Percentiles rank a stretch among this genome's conserved stretches.
These are phyloP conservation scores for Coenonympha glycerion DNA, from an alignment of 2,888 invertebrate species.

Conservation along the genomic window DNA sequence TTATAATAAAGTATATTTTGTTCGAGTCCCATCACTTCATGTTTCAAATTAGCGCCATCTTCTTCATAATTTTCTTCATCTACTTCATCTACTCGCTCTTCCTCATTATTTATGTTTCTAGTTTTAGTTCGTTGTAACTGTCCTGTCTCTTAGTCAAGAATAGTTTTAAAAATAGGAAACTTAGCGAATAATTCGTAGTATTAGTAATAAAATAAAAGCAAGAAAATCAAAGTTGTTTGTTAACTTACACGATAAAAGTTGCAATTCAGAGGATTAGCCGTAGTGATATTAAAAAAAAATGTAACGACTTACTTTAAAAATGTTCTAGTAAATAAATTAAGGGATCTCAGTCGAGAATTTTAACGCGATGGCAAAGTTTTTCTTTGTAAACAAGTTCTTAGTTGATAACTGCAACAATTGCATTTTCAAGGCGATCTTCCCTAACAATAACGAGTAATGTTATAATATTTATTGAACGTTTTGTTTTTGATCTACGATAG, in stretches of 20 bases:
- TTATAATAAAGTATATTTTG: no score
- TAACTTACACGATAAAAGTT: slow-evolving; percentile 70
- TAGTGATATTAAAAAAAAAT: slow-evolving; percentile 46
- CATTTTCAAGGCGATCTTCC: slow-evolving; percentile 33
- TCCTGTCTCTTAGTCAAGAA: slow-evolving; percentile 57
- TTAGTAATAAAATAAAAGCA: slow-evolving; percentile 48
- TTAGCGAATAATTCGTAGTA: slow-evolving; percentile 59
- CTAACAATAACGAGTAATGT: slow-evolving; percentile 12
- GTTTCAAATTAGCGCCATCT: slow-evolving; percentile 31
- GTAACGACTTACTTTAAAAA: slow-evolving; percentile 59
- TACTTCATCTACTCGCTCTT: no score
- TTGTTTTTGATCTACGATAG: slow-evolving; percentile 38
- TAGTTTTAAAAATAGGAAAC: slow-evolving; percentile 56
- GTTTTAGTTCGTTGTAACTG: slow-evolving; percentile 38
- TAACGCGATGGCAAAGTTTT: slow-evolving; percentile 46
- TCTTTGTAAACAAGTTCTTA: slow-evolving; percentile 14
- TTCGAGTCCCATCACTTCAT: slow-evolving; percentile 14
- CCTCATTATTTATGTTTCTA: slow-evolving; percentile 20
- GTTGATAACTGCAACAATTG: slow-evolving; percentile 11
- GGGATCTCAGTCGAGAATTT: slow-evolving; percentile 31
- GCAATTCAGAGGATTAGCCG: slow-evolving; percentile 74
- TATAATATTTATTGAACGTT: slow-evolving; percentile 34
- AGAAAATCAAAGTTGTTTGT: slow-evolving; percentile 69
- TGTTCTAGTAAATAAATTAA: slow-evolving; percentile 47
- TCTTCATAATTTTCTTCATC: slow-evolving; percentile 39